Conservation (phyloP, 1,140 invertebrate genomes). For the Procambarus clarkii region DNA sequence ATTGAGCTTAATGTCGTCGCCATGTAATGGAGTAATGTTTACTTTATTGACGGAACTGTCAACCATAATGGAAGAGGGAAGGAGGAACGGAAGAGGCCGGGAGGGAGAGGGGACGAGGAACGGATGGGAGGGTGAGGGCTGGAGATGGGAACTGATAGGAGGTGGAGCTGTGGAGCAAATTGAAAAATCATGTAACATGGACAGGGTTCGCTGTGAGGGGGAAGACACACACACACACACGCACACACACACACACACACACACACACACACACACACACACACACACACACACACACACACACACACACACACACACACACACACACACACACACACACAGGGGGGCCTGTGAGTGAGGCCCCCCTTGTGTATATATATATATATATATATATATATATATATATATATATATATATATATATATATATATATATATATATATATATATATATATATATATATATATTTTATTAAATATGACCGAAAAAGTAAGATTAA, state of each 20-base stretch:
- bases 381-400: constrained; percentile 4
- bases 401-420: constrained; percentile 4
- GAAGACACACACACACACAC: too few relatives aligned
- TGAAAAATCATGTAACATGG: constrained; percentile 2
- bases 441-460: neutral
- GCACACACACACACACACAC: neutral
- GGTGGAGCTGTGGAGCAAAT: neutral
- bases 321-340: too few relatives aligned
- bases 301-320: constrained; percentile 10
- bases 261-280: neutral
- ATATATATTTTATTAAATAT: too few relatives aligned
- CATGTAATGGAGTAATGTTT: constrained; percentile 38
- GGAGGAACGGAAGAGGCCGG: too few relatives aligned
- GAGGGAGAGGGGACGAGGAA: neutral
- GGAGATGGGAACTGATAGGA: constrained; percentile 7
- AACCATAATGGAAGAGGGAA: constrained; percentile 23
- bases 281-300: constrained; percentile 17
- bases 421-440: neutral
- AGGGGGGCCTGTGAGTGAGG: too few relatives aligned
- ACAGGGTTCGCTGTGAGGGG: neutral
- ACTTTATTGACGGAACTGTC: constrained; percentile 33
- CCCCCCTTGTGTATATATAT: neutral
- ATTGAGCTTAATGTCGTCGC: constrained; percentile 30
- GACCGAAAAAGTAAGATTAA: too few relatives aligned
- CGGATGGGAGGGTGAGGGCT: neutral